Conservation (phyloP, 1,140 invertebrate genomes). For the Dermatophagoides farinae region DNA sequence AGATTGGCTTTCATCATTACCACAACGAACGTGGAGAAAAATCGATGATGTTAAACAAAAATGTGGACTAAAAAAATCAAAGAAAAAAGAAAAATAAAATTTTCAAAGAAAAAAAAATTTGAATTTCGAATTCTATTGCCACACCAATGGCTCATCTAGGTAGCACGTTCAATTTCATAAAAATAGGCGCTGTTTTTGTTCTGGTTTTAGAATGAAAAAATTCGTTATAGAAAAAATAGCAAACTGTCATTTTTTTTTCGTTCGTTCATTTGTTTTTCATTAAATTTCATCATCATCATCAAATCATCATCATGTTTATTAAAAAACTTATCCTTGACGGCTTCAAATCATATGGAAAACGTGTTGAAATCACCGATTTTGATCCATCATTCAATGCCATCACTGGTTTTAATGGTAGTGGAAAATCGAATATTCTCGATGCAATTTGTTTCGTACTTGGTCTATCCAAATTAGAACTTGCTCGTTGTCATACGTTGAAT, state of each 20-base stretch:
- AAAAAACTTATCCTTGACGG: conserved; percentile 86
- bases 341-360: conserved; percentile 90
- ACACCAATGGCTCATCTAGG: too few species aligned
- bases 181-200: too few species aligned
- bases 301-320: conserved; percentile 61
- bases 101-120: background rate
- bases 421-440: conserved; percentile 96
- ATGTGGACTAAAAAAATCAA: too few species aligned
- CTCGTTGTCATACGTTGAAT: conserved; percentile 48
- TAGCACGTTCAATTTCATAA: too few species aligned
- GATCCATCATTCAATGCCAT: conserved; percentile 94
- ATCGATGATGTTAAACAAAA: too few species aligned
- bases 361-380: conserved; percentile 80
- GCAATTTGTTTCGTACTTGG: conserved; percentile 94
- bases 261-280: background rate
- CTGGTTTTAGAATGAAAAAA: too few species aligned
- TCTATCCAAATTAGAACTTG: conserved; percentile 76
- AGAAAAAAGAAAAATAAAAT: background rate
- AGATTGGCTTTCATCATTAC: background rate
- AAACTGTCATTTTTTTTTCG: background rate
- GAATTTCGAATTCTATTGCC: background rate
- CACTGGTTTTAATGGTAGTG: conserved; percentile 90
- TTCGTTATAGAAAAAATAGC: too few species aligned
- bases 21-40: background rate
- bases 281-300: background rate